phyloP scores from a whole-genome alignment of 2,888 invertebrate species.

The Trichogramma evanescens region DNA sequence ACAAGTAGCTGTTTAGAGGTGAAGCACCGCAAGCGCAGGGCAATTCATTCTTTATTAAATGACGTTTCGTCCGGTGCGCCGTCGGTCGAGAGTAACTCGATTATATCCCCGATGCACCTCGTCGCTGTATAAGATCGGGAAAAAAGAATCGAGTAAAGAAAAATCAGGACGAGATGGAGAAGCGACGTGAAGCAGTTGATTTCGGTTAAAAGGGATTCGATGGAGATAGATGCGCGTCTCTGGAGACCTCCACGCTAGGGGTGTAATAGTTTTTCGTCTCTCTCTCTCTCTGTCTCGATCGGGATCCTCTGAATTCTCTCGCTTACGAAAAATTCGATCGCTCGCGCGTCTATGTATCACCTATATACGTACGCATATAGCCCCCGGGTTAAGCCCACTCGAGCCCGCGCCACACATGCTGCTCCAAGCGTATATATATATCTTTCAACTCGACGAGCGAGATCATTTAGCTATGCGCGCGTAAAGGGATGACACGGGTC shows the following conservation, averaged over 20 bases:
- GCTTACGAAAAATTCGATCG: too few relatives aligned
- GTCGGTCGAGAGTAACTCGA: too few relatives aligned
- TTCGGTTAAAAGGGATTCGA: constrained; percentile 44
- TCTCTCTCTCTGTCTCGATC: not conserved
- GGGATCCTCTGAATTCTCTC: too few relatives aligned
- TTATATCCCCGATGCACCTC: too few relatives aligned
- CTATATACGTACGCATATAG: constrained; percentile 30
- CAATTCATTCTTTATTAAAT: too few relatives aligned
- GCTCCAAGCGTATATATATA: not conserved
- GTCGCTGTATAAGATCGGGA: not conserved
- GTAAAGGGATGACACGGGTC: not conserved
- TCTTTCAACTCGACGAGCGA: not conserved
- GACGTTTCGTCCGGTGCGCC: too few relatives aligned
- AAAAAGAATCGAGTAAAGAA: not conserved
- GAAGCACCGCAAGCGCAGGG: too few relatives aligned
- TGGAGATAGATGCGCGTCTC: constrained; percentile 42
- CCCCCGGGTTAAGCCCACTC: constrained; percentile 43
- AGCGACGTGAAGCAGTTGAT: constrained; percentile 31
- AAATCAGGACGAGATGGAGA: constrained; percentile 3
- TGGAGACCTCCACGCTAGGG: constrained; percentile 11
- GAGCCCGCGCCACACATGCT: constrained; percentile 40
- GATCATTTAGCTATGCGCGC: not conserved
- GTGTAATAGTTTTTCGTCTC: constrained; percentile 8
- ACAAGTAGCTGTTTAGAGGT: too few relatives aligned
- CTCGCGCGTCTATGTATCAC: not conserved